Conservation (phyloP, 2,797 vertebrate species). For the Danio tinwini region DNA sequence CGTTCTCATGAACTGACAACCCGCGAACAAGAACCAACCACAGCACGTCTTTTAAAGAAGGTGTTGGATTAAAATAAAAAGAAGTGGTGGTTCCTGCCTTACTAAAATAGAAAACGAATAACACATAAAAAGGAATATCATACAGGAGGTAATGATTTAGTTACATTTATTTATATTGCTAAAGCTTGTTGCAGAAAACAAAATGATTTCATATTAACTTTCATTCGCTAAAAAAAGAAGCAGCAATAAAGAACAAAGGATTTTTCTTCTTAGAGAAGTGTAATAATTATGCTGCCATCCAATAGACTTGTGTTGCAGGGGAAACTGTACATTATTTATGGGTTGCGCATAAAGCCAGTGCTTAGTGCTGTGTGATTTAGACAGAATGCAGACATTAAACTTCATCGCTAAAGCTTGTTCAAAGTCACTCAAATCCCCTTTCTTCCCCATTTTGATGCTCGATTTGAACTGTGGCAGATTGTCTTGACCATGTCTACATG, state of each 20-base stretch:
- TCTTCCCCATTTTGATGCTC: too few relatives aligned
- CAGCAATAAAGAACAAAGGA: neutral
- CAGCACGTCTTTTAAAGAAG: constrained; percentile 28
- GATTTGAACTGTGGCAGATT: too few relatives aligned
- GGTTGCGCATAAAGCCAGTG: neutral
- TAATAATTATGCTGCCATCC: constrained; percentile 3
- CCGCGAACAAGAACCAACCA: constrained; percentile 47
- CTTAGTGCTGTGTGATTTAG: constrained; percentile 20
- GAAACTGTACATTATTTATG: constrained; percentile 21
- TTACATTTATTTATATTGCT: neutral
- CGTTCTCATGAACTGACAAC: constrained; percentile 41
- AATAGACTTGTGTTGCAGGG: constrained; percentile 1
- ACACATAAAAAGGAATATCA: neutral
- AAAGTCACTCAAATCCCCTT: too few relatives aligned
- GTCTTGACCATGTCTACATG: too few relatives aligned
- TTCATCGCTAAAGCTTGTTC: neutral
- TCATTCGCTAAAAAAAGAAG: neutral
- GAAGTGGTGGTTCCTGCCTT: neutral
- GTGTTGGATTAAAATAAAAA: constrained; percentile 42
- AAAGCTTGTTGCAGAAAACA: constrained; percentile 6
- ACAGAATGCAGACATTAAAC: constrained; percentile 27
- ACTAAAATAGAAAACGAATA: neutral
- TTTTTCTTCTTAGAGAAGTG: constrained; percentile 3
- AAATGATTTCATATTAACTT: constrained; percentile 9
- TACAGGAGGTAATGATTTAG: neutral